These are phyloP conservation scores for Drosophila neutralis DNA, from an alignment of 2,888 invertebrate genomes.

Conservation along the genomic window DNA sequence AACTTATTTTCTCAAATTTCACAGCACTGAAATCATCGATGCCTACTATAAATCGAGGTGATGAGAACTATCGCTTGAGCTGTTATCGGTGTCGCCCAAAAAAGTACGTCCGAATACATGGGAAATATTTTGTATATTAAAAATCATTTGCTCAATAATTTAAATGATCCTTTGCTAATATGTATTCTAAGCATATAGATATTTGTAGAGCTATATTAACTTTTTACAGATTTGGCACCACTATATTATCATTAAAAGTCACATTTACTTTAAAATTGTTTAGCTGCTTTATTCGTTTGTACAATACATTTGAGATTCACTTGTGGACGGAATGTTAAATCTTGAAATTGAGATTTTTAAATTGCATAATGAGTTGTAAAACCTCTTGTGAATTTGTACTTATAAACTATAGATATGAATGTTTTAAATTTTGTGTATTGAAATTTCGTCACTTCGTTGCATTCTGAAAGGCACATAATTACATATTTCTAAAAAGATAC, in stretches of 20 bases:
- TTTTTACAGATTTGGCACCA: not conserved
- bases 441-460: conserved; percentile 20
- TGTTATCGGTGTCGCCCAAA: conserved; percentile 20
- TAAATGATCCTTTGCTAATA: not conserved
- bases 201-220: not conserved
- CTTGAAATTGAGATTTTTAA: conserved; percentile 15
- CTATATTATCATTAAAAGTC: not conserved
- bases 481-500: conserved; percentile 23
- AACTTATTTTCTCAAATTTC: conserved; percentile 19
- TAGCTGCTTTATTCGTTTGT: conserved; percentile 48
- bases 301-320: conserved; percentile 65
- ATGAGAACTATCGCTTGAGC: conserved; percentile 12
- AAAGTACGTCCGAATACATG: not conserved
- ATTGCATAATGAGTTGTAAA: conserved; percentile 19
- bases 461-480: conserved; percentile 62
- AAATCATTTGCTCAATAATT: not conserved
- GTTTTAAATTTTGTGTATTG: conserved; percentile 23
- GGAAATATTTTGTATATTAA: not conserved
- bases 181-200: too few relatives aligned
- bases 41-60: conserved; percentile 17
- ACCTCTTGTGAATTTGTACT: conserved; percentile 13
- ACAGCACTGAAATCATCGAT: conserved; percentile 47
- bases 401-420: conserved; percentile 34
- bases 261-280: conserved; percentile 15
- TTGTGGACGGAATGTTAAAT: conserved; percentile 52